These are phyloP conservation scores for Periplaneta americana DNA, from an alignment of 1,140 invertebrate genomes.

Conservation along the genomic window DNA sequence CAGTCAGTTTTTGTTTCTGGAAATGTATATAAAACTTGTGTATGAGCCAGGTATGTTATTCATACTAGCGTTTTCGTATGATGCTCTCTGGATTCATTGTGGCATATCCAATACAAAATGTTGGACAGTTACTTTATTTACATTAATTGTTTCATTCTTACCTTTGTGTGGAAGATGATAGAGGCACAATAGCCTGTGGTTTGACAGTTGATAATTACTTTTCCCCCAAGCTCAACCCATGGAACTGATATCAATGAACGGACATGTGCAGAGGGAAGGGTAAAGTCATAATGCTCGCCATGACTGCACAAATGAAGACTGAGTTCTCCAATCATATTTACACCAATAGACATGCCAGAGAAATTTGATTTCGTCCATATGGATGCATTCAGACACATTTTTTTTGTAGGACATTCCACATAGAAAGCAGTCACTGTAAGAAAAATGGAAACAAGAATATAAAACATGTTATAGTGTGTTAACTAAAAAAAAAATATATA, in stretches of 20 bases:
- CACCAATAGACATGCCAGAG: constrained; percentile 52
- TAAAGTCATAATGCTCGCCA: constrained; percentile 51
- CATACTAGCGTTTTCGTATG: neutral
- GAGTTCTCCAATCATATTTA: constrained; percentile 33
- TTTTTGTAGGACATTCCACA: constrained; percentile 50
- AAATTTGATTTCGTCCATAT: constrained; percentile 64
- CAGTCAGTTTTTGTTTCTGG: too few relatives aligned
- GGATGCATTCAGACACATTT: constrained; percentile 51
- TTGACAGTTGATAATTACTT: constrained; percentile 46
- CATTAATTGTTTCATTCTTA: too few relatives aligned
- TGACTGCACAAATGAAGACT: constrained; percentile 41
- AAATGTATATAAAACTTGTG: too few relatives aligned
- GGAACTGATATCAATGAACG: constrained; percentile 54
- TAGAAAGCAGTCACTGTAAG: constrained; percentile 54
- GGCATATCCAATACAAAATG: neutral
- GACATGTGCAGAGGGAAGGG: constrained; percentile 54
- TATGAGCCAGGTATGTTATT: too few relatives aligned
- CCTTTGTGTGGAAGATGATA: constrained; percentile 49
- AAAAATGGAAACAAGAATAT: too few relatives aligned
- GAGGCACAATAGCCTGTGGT: constrained; percentile 49
- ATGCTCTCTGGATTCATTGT: neutral
- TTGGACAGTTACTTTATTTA: neutral
- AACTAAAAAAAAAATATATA: too few relatives aligned
- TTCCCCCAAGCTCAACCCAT: constrained; percentile 58
- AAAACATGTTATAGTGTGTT: too few relatives aligned